These are phyloP conservation scores for Paraplagusia blochii DNA, from an alignment of 2,113 vertebrate species.

Conservation along the genomic window DNA sequence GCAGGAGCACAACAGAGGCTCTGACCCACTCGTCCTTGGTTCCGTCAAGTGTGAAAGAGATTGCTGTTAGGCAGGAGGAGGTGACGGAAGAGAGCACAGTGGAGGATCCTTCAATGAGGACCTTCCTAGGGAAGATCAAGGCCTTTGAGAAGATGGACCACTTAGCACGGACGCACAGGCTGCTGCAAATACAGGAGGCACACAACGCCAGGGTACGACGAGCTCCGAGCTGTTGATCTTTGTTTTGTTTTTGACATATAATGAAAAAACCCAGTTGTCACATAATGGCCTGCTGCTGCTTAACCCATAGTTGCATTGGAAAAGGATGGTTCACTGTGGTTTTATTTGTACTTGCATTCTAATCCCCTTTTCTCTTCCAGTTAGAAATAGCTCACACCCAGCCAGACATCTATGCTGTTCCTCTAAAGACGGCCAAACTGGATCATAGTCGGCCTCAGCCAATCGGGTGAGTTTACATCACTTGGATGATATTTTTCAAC, in stretches of 20 bases:
- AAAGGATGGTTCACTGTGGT: too few species aligned
- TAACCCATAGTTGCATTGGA: too few species aligned
- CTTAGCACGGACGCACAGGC: slow-evolving; percentile 87
- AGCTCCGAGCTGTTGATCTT: slow-evolving; percentile 67
- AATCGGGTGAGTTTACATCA: slow-evolving; percentile 77
- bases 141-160: slow-evolving; percentile 98
- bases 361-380: slow-evolving; percentile 59
- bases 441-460: slow-evolving; percentile 83
- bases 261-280: too few species aligned
- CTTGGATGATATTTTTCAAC: background rate
- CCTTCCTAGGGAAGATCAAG: slow-evolving; percentile 88
- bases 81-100: slow-evolving; percentile 7
- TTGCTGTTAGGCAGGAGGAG: background rate
- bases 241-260: too few species aligned
- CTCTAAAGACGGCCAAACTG: slow-evolving; percentile 86
- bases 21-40: slow-evolving; percentile 66
- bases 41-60: slow-evolving; percentile 65
- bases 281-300: too few species aligned
- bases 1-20: slow-evolving; percentile 59
- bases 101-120: slow-evolving; percentile 79
- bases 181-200: slow-evolving; percentile 95
- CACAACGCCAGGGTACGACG: slow-evolving; percentile 80
- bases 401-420: slow-evolving; percentile 95
- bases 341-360: background rate
- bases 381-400: slow-evolving; percentile 96